A percentile compares a stretch with the other conserved stretches of the same genome.
Conservation (phyloP, 2,888 invertebrate species). For the Odiellus spinosus region DNA sequence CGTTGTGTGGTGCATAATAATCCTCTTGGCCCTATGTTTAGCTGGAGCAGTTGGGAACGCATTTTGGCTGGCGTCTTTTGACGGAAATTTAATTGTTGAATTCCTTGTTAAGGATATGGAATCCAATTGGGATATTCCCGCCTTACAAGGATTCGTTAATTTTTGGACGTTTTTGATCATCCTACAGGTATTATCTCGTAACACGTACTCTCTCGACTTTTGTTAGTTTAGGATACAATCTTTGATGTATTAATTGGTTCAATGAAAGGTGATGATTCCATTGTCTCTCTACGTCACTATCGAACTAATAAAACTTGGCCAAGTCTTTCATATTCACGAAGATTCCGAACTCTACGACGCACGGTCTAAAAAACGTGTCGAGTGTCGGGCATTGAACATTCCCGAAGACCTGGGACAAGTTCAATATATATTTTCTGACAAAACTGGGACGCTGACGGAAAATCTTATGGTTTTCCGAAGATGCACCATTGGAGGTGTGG, state of each 20-base stretch:
- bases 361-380: slow-evolving; percentile 58
- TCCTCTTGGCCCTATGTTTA: slow-evolving; percentile 72
- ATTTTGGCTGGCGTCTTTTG: slow-evolving; percentile 56
- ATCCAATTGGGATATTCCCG: slow-evolving; percentile 24
- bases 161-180: slow-evolving; percentile 95
- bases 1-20: slow-evolving; percentile 88
- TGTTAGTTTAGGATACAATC: too few relatives aligned
- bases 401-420: slow-evolving; percentile 93
- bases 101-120: slow-evolving; percentile 37
- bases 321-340: slow-evolving; percentile 85
- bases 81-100: slow-evolving; percentile 40
- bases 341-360: slow-evolving; percentile 75
- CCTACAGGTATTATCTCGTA: slow-evolving; percentile 49
- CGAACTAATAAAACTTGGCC: slow-evolving; percentile 86
- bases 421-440: slow-evolving; percentile 89
- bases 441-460: slow-evolving; percentile 93
- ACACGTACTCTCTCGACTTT: too few relatives aligned
- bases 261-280: slow-evolving; percentile 73
- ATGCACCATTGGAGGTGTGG: slow-evolving; percentile 72
- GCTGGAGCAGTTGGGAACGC: slow-evolving; percentile 56
- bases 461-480: slow-evolving; percentile 92
- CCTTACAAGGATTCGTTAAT: slow-evolving; percentile 60
- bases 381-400: slow-evolving; percentile 88
- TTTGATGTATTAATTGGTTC: too few relatives aligned
- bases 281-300: slow-evolving; percentile 90